Conservation (phyloP, 2,797 vertebrate genomes). For the Uromys caudimaculatus region DNA sequence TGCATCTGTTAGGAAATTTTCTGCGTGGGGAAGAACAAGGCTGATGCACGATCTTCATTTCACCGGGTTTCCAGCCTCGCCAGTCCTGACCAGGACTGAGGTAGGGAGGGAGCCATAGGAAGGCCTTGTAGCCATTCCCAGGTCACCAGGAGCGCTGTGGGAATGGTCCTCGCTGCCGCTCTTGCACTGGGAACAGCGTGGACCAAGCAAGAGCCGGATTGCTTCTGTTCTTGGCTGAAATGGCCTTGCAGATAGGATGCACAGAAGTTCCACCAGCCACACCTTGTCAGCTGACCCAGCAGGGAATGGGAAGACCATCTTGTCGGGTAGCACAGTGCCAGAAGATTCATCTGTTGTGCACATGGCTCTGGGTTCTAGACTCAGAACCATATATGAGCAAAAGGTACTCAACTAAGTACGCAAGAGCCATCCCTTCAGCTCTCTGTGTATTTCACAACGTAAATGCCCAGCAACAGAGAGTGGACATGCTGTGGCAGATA, state of each 20-base stretch:
- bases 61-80: conserved; percentile 58
- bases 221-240: background rate
- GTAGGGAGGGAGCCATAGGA: background rate
- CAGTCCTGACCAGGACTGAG: conserved; percentile 60
- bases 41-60: conserved; percentile 59
- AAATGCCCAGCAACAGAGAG: background rate
- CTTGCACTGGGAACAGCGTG: background rate
- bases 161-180: background rate
- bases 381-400: background rate
- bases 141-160: conserved; percentile 17
- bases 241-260: background rate
- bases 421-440: background rate
- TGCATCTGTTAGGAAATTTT: conserved; percentile 78
- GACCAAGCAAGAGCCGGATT: background rate
- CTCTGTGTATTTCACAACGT: background rate
- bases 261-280: background rate
- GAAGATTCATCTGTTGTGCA: background rate
- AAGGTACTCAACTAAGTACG: background rate
- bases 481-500: background rate
- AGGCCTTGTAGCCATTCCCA: conserved; percentile 6
- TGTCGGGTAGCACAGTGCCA: background rate
- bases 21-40: conserved; percentile 71
- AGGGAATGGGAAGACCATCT: background rate
- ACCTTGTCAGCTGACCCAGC: background rate
- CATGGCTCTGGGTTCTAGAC: background rate